A percentile compares a stretch with the other conserved stretches of the same genome.
phyloP scores from a whole-genome alignment of 2,113 vertebrate genomes.

The Clinocottus analis region DNA sequence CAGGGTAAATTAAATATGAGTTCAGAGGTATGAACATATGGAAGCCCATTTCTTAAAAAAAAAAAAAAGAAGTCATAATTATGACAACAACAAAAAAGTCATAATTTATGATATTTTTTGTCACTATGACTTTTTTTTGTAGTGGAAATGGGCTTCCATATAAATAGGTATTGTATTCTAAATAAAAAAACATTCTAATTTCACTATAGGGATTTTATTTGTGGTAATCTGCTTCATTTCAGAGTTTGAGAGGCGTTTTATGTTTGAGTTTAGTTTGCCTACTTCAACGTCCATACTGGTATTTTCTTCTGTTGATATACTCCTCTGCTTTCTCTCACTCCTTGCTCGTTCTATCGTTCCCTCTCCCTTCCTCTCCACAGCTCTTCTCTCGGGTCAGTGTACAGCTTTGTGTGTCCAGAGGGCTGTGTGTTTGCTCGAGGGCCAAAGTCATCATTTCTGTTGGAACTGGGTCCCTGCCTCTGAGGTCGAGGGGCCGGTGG shows the following conservation, averaged over 20 bases:
- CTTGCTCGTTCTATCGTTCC: slow-evolving; percentile 3
- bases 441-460: slow-evolving; percentile 63
- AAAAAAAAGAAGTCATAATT: no score
- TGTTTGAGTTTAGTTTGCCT: not conserved
- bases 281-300: no score
- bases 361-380: slow-evolving; percentile 14
- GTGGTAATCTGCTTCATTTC: no score
- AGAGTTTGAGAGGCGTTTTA: no score
- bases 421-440: slow-evolving; percentile 53
- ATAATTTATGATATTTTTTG: no score
- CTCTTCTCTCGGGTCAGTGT: slow-evolving; percentile 20
- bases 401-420: slow-evolving; percentile 38
- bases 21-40: not conserved
- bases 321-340: not conserved
- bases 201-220: not conserved
- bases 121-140: no score
- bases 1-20: no score
- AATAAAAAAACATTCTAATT: not conserved
- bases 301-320: not conserved
- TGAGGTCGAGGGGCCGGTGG: slow-evolving; percentile 41
- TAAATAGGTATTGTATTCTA: not conserved
- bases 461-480: slow-evolving; percentile 49
- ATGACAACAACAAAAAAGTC: no score
- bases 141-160: no score
- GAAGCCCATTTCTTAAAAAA: no score